These are phyloP conservation scores for Epicauta chinensis DNA, from an alignment of 1,140 invertebrate genomes.

Conservation along the genomic window DNA sequence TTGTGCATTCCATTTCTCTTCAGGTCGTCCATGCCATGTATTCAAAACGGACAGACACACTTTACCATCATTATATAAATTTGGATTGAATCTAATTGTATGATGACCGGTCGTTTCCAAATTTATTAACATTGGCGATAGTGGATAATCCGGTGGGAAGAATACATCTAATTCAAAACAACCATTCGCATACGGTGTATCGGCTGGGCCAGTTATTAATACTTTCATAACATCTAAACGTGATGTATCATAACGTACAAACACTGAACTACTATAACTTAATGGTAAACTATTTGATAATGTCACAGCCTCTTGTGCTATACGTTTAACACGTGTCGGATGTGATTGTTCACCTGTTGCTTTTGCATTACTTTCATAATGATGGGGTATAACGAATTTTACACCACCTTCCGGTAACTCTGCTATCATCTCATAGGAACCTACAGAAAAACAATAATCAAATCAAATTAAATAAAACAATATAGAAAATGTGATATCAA, in stretches of 20 bases:
- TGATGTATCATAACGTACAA: conserved; percentile 92
- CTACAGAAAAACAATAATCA: conserved; percentile 48
- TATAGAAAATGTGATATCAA: too few relatives aligned
- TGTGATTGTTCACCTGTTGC: conserved; percentile 79
- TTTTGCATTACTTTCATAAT: conserved; percentile 85
- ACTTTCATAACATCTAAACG: conserved; percentile 95
- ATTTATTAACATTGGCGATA: conserved; percentile 79
- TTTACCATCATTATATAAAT: conserved; percentile 96
- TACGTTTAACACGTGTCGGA: conserved; percentile 79
- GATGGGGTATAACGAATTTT: conserved; percentile 82
- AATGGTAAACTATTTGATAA: conserved; percentile 90
- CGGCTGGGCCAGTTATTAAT: conserved; percentile 84
- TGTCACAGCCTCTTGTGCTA: conserved; percentile 94
- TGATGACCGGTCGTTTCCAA: conserved; percentile 91
- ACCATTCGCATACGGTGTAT: conserved; percentile 85
- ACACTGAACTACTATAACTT: conserved; percentile 90
- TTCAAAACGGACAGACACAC: conserved; percentile 94
- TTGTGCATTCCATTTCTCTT: conserved; percentile 97
- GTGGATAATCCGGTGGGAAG: conserved; percentile 82
- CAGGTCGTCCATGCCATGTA: conserved; percentile 97
- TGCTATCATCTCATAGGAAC: conserved; percentile 85
- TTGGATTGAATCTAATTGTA: conserved; percentile 93
- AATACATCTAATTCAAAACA: conserved; percentile 90
- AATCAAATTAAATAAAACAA: background rate
- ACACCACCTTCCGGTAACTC: conserved; percentile 68